Base-by-base conservation (phyloP, 2,113 vertebrate species). In the Scalopus aquaticus region DNA sequence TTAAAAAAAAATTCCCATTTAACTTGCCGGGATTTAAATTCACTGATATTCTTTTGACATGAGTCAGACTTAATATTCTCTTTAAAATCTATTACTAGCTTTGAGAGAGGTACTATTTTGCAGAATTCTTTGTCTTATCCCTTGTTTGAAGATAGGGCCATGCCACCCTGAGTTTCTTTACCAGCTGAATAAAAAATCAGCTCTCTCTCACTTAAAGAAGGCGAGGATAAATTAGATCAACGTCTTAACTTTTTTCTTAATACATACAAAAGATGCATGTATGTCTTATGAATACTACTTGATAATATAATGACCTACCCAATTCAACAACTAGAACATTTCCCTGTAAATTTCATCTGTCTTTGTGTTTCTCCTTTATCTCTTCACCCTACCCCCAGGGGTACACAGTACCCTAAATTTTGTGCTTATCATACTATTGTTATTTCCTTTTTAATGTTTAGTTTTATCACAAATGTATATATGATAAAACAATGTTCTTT, bases 81-180 rank as follows among this genome's bases (percentile, higher is more conserved):
- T 77, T 95, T 51, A 64, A 95, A 93, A 90, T 54, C 67, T 95
- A 30, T 79, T 1, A 70, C 46, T 82, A 94, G 12, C 62, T 95
- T 58, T 85, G 58, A 93, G 39, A 80, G 6, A 28, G 32, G 4
- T 70, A 78, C 37, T 82, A 3, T 91, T 92, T 74, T 82, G 28
- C 54, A 85, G 35, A 88, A 92, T 44, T 88, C 54, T 73, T 49
- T 80, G 8, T 90, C n/a, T 77, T 28, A 77, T 80, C 90, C 24
- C n/a, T 85, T 91, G 74, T 74, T 83, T 87, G 58, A 83, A 83
- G n/a, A 94, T 30, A 88, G 30, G 60, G 20, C 37, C 28, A 69
- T 92, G 72, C 11, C 35, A 84, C 24, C 56, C 20, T 95, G 39
- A 22, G 26, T 91, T 95, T 95, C 73, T 95, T 91, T 81, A 94